Percentiles rank a stretch among this genome's conserved stretches.
Conservation (phyloP, 1,140 invertebrate species). For the Cardiocondyla obscurior region DNA sequence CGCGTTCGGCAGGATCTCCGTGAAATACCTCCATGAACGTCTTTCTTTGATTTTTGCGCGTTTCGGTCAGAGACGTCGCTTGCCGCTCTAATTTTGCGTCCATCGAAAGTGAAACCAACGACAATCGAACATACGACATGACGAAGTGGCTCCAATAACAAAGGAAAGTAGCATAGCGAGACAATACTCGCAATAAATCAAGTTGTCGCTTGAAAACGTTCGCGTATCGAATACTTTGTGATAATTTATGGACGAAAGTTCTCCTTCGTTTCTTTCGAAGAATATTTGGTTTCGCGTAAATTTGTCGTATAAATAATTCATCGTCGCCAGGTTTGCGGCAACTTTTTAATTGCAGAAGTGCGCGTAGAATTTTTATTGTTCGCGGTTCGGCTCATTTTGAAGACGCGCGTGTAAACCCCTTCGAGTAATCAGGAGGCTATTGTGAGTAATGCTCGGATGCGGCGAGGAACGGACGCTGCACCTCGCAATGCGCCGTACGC, state of each 20-base stretch:
- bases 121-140: not conserved
- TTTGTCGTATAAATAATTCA: not conserved
- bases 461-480: not conserved
- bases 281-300: not conserved
- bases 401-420: not conserved
- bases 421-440: slow-evolving; percentile 70
- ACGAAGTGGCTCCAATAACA: not conserved
- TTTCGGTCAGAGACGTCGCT: not conserved
- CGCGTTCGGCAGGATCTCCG: not conserved
- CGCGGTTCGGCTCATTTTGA: not conserved
- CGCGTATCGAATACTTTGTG: not conserved
- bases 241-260: not conserved
- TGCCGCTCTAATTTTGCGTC: slow-evolving; percentile 22
- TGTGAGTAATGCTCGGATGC: slow-evolving; percentile 44
- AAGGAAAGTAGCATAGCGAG: not conserved
- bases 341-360: not conserved
- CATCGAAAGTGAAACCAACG: not conserved
- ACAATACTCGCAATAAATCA: not conserved
- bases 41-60: not conserved
- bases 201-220: not conserved
- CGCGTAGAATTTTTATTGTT: not conserved
- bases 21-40: not conserved
- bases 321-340: not conserved
- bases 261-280: not conserved
- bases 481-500: slow-evolving; percentile 32